Percentiles rank a stretch among this genome's conserved stretches.
Conservation (phyloP, 2,797 vertebrate species). For the Lagodon rhomboides region DNA sequence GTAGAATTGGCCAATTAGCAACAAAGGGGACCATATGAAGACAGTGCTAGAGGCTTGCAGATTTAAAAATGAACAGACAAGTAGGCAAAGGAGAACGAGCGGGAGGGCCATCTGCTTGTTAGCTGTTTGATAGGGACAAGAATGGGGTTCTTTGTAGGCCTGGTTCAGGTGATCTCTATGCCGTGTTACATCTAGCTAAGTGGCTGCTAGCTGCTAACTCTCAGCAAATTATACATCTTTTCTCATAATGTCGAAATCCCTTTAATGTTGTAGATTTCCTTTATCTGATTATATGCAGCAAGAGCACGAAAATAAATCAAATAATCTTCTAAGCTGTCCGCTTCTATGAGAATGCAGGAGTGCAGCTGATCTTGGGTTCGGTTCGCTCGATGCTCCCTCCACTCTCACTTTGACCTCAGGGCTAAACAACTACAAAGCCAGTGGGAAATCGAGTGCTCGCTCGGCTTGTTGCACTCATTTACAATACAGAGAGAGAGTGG, state of each 20-base stretch:
- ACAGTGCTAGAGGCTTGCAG: conserved; percentile 31
- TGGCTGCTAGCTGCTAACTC: neutral
- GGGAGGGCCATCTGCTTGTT: conserved; percentile 37
- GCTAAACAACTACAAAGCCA: conserved; percentile 64
- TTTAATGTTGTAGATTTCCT: neutral
- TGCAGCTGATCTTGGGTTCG: conserved; percentile 28
- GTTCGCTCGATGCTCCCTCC: conserved; percentile 27
- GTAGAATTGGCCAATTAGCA: conserved; percentile 63
- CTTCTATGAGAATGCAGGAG: conserved; percentile 18
- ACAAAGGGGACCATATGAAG: conserved; percentile 42
- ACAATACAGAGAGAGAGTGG: conserved; percentile 40
- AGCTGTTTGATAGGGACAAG: conserved; percentile 37
- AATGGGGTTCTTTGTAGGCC: conserved; percentile 27
- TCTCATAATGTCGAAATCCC: neutral
- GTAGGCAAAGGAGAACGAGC: conserved; percentile 4
- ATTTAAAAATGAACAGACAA: conserved; percentile 49
- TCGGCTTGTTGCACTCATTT: conserved; percentile 55
- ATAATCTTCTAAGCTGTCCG: conserved; percentile 21
- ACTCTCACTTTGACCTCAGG: conserved; percentile 52
- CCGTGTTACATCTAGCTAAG: conserved; percentile 29
- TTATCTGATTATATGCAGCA: conserved; percentile 4
- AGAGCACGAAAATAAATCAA: conserved; percentile 16
- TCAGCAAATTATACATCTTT: neutral
- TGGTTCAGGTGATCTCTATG: conserved; percentile 37
- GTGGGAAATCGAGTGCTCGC: conserved; percentile 50